Evolutionary conservation across 2,888 invertebrate species (phyloP).

Genomic region (Pristionchus maxplancki): DNA sequence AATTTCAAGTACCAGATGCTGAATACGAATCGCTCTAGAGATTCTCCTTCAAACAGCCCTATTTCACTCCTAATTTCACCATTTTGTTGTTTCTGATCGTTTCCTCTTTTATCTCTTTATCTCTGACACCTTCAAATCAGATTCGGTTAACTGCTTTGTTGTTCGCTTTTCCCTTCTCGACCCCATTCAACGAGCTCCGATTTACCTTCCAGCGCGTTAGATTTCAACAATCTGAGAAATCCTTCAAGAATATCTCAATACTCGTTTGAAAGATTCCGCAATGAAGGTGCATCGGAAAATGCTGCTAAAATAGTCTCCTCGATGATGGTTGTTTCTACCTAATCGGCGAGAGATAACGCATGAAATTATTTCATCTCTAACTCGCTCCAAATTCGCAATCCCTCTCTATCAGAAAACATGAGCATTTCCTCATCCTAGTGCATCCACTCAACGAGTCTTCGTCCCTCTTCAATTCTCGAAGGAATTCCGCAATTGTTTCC

Average conservation of each 20-base stretch:
- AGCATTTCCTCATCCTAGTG: background rate
- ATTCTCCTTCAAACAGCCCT: too few relatives aligned
- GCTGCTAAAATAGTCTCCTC: too few relatives aligned
- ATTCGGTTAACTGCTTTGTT: background rate
- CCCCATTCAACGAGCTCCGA: background rate
- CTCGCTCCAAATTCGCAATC: background rate
- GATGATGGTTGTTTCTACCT: too few relatives aligned
- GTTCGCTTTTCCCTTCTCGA: background rate
- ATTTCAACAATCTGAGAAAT: too few relatives aligned
- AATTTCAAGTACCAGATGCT: background rate
- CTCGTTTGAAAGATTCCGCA: too few relatives aligned
- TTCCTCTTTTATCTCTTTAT: background rate
- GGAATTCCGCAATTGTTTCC: constrained; percentile 39
- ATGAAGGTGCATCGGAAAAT: too few relatives aligned
- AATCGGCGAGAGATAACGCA: too few relatives aligned
- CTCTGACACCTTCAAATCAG: background rate
- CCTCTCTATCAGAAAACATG: background rate
- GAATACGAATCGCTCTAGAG: too few relatives aligned
- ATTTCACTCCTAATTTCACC: too few relatives aligned
- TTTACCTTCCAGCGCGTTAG: background rate
- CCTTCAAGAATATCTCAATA: too few relatives aligned
- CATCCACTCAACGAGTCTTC: constrained; percentile 6
- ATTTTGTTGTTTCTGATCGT: background rate
- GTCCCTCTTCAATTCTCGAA: background rate
- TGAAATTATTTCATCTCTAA: background rate